Percentiles rank a stretch among this genome's conserved stretches.
These are phyloP conservation scores for Pangasianodon gigas DNA, from an alignment of 2,113 vertebrate species.

Conservation along the genomic window DNA sequence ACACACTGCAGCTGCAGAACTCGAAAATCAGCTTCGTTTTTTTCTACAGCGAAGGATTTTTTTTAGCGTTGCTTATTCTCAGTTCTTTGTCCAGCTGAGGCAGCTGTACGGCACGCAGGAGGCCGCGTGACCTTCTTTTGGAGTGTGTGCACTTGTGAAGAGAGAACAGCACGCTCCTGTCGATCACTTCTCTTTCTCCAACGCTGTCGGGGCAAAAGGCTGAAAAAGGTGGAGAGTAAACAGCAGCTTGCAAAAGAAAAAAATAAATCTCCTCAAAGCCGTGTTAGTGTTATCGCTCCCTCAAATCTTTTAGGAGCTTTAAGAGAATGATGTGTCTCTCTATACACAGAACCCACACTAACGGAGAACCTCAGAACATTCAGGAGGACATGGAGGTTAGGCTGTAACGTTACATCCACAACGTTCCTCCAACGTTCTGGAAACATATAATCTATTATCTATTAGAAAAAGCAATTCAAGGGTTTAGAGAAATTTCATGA, in stretches of 20 bases:
- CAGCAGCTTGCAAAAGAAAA: background rate
- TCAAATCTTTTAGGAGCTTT: background rate
- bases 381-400: background rate
- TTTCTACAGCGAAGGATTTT: background rate
- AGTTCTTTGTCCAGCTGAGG: constrained; percentile 1
- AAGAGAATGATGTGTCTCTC: background rate
- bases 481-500: background rate
- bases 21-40: background rate
- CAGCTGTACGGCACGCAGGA: constrained; percentile 2
- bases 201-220: background rate
- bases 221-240: constrained; percentile 6
- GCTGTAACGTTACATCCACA: background rate
- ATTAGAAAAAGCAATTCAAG: background rate
- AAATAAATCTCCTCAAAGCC: background rate
- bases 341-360: background rate
- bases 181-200: background rate
- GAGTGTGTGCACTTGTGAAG: background rate
- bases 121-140: constrained; percentile 24
- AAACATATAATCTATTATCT: background rate
- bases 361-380: background rate
- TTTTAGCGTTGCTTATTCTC: constrained; percentile 8
- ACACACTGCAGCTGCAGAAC: background rate
- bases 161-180: background rate
- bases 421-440: background rate
- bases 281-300: background rate